Evolutionary conservation across 2,113 vertebrate species (phyloP).

Genomic region (Syngnathoides biaculeatus): DNA sequence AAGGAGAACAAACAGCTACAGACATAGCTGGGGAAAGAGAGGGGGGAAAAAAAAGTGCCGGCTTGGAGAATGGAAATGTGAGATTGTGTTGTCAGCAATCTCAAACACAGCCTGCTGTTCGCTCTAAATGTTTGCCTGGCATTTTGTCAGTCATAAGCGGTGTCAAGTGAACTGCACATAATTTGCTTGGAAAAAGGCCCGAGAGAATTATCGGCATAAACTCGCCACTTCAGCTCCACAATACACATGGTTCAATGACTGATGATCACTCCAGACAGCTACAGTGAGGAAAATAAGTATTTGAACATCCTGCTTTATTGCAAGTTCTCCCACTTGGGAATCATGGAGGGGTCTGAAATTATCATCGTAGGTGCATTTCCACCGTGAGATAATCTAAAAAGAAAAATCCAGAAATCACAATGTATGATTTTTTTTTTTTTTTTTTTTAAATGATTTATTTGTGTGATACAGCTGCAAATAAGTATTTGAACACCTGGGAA

Average conservation of each 20-base stretch:
- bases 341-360: too few species aligned
- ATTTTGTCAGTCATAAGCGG: slow-evolving; percentile 44
- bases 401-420: too few species aligned
- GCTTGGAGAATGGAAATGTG: slow-evolving; percentile 26
- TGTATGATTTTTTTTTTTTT: too few species aligned
- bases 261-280: background rate
- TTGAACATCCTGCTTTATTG: too few species aligned
- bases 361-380: too few species aligned
- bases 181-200: slow-evolving; percentile 35
- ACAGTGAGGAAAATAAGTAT: too few species aligned
- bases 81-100: slow-evolving; percentile 55
- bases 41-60: slow-evolving; percentile 36
- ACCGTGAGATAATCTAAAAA: too few species aligned
- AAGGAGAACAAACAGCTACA: slow-evolving; percentile 2
- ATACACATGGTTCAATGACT: slow-evolving; percentile 19
- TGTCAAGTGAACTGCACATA: slow-evolving; percentile 33
- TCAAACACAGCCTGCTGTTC: slow-evolving; percentile 35
- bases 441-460: too few species aligned
- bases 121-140: slow-evolving; percentile 26
- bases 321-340: too few species aligned
- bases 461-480: too few species aligned
- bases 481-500: too few species aligned
- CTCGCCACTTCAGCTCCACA: slow-evolving; percentile 7
- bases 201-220: slow-evolving; percentile 14
- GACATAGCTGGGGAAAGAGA: slow-evolving; percentile 27